Evolutionary conservation across 2,888 invertebrate species (phyloP).

Genomic region (Diploptera punctata): DNA sequence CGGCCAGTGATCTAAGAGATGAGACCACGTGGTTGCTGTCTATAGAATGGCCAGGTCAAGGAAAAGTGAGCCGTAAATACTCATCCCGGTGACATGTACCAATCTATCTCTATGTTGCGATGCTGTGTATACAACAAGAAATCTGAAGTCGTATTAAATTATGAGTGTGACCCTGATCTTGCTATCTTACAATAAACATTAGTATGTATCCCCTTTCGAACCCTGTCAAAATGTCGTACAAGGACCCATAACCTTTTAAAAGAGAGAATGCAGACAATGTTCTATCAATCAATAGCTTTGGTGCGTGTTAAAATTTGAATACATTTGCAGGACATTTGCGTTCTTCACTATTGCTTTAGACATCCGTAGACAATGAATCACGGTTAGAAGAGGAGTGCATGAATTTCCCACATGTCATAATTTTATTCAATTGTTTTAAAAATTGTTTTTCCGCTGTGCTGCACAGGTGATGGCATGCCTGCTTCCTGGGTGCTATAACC

Average conservation of each 20-base stretch:
- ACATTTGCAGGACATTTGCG: no score
- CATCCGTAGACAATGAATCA: no score
- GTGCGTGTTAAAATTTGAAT: no score
- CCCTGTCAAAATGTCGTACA: not conserved
- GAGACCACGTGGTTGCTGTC: constrained; percentile 4
- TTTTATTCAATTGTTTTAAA: no score
- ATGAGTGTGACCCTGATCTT: not conserved
- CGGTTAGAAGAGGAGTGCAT: no score
- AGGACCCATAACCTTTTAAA: not conserved
- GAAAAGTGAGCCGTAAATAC: constrained; percentile 21
- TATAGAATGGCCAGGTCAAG: constrained; percentile 5
- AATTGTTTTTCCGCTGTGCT: no score
- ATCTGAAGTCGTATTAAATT: not conserved
- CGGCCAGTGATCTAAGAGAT: not conserved
- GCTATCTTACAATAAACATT: not conserved
- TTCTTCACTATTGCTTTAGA: no score
- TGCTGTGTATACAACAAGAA: not conserved
- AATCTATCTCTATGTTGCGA: not conserved
- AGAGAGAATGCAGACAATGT: no score
- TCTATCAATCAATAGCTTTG: no score
- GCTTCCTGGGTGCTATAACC: no score
- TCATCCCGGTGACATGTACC: constrained; percentile 8
- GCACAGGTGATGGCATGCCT: no score
- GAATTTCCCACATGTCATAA: no score
- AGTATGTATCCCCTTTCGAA: not conserved